phyloP scores from a whole-genome alignment of 1,140 invertebrate genomes.

The Adelges cooleyi region DNA sequence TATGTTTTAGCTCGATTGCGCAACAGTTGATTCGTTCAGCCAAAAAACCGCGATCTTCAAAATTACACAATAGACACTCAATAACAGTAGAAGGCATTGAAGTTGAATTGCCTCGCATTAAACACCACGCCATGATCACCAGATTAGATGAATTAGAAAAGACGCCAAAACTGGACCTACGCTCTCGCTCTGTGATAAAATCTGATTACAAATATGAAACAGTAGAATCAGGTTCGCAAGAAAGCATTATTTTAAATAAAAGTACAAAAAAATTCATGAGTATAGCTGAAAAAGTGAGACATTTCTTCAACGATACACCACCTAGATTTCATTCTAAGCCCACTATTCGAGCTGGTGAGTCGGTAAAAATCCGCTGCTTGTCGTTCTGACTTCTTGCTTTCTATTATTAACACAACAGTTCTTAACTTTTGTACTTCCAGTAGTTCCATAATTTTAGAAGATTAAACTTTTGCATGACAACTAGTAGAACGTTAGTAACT shows the following conservation, averaged over 20 bases:
- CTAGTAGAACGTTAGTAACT: too few relatives aligned
- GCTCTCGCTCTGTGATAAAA: slow-evolving; percentile 11
- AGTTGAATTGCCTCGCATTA: not conserved
- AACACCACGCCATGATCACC: slow-evolving; percentile 22
- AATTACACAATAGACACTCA: slow-evolving; percentile 13
- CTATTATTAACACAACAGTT: slow-evolving; percentile 2
- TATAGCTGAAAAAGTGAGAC: slow-evolving; percentile 25
- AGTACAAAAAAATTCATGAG: slow-evolving; percentile 23
- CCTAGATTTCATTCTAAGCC: slow-evolving; percentile 26
- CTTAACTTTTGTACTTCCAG: too few relatives aligned
- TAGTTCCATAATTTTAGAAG: too few relatives aligned
- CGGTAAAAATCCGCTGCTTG: not conserved
- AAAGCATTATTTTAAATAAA: slow-evolving; percentile 18
- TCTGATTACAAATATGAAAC: slow-evolving; percentile 21
- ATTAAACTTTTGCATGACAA: too few relatives aligned
- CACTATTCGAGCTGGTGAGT: slow-evolving; percentile 19
- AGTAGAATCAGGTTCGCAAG: slow-evolving; percentile 25
- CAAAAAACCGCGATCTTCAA: slow-evolving; percentile 3
- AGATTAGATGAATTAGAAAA: slow-evolving; percentile 7
- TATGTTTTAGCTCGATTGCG: not conserved
- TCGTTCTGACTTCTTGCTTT: not conserved
- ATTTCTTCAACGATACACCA: slow-evolving; percentile 26
- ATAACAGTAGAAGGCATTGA: slow-evolving; percentile 19
- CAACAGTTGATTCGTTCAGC: slow-evolving; percentile 27
- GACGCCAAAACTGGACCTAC: slow-evolving; percentile 5